Conservation (phyloP, 2,888 invertebrate genomes). For the Choristoneura rosaceana region DNA sequence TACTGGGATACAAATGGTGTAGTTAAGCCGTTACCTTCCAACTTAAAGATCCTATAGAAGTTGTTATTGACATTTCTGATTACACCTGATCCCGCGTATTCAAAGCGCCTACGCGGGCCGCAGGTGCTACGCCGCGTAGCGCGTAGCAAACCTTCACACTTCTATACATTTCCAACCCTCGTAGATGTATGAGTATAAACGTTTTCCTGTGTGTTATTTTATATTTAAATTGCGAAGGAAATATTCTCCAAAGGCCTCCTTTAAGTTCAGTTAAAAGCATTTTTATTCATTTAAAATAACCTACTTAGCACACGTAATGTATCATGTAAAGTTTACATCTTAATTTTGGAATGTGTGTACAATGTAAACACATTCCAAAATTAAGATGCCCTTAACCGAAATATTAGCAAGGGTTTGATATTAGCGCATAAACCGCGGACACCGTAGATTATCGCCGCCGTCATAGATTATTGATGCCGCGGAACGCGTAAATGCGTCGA, state of each 20-base stretch:
- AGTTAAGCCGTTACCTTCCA: constrained; percentile 20
- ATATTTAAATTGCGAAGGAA: no score
- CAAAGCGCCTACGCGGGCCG: constrained; percentile 32
- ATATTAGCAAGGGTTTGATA: constrained; percentile 25
- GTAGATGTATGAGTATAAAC: not conserved
- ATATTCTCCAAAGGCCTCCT: no score
- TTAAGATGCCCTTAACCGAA: constrained; percentile 1
- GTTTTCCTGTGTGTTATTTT: no score
- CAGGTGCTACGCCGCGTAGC: constrained; percentile 42
- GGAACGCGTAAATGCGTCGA: constrained; percentile 48
- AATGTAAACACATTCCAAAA: not conserved
- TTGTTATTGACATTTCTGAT: constrained; percentile 23
- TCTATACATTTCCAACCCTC: not conserved
- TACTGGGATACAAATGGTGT: not conserved
- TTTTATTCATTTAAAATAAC: not conserved
- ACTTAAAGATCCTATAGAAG: constrained; percentile 8
- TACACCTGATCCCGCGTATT: constrained; percentile 20
- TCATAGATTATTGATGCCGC: constrained; percentile 51
- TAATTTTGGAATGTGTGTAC: constrained; percentile 5
- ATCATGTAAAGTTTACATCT: not conserved
- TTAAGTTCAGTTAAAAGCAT: not conserved
- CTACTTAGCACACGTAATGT: not conserved
- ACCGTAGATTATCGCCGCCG: constrained; percentile 29
- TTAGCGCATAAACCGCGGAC: constrained; percentile 37
- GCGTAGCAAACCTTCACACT: constrained; percentile 25